Evolutionary conservation across 1,140 invertebrate species (phyloP), one percentile per base, ranked within the genome.

Genomic region (Watersipora subatra): DNA sequence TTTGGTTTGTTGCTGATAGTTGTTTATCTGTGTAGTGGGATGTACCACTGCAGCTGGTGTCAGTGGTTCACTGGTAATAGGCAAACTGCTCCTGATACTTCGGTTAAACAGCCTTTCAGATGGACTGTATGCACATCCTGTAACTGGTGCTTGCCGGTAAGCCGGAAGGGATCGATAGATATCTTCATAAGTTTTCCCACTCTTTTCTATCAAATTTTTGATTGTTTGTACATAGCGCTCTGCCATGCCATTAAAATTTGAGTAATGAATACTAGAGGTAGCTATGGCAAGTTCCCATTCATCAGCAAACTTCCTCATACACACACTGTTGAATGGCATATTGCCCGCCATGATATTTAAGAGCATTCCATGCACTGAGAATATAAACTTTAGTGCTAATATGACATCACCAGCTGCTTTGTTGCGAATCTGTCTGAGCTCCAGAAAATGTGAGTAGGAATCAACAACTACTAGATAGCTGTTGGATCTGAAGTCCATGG

Each of bases 391-490:
- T n/a, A 46, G 34, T 7, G 34, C 34, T n/a, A 46, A 12, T 7
- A 46, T n/a, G n/a, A 46, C 34, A 46, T 46, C 7, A 12, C n/a
- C 7, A 12, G 34, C 34, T 12, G 34, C n/a, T 46, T 46, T 46
- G 7, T n/a, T n/a, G n/a, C 34, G 7, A 12, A 46, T 12, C n/a
- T 12, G n/a, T 12, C 34, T 12, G 7, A 46, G 34, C 57, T 69
- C 69, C 0, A 68, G 29, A 55, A 61, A 73, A n/a, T 63, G 61
- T 25, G 68, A 68, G 46, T 66, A 67, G 61, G 66, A 72, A 59
- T 73, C 64, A 19, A 68, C 61, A 0, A 64, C 63, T 24, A 67
- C 25, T 22, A 72, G 55, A 56, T 69, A 69, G 46, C 65, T 56
- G 25, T 55, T 30, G 2, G 59, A 64, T 15, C 67, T 30, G 28